Evolutionary conservation across 1,140 invertebrate species (phyloP), one percentile per base, ranked within the genome.

Genomic region (Drosophila repleta): DNA sequence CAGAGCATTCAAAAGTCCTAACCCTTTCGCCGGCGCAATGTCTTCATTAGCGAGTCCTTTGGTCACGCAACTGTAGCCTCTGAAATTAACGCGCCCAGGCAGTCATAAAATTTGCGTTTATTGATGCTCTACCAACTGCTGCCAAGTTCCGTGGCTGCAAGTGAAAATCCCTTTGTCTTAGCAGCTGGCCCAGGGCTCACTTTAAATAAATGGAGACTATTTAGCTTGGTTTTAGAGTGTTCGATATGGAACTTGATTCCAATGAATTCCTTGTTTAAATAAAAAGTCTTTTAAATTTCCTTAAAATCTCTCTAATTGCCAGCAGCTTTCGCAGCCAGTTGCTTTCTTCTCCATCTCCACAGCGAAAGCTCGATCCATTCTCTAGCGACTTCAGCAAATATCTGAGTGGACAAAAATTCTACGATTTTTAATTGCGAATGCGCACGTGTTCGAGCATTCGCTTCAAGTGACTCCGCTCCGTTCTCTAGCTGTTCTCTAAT

Each of bases 91-190:
- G 72, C 39, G 51, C 57, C 62, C 57, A 49, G 41, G 48, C 63
- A 56, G 68, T 81, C 72, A 89, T 88, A 88, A 88, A 88, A 88
- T 83, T 88, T 61, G 83, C 83, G 83, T 88, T 88, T 88, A 88
- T 88, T 88, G 83, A 79, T 79, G 82, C 79, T 76, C 32, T 3
- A 68, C 78, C 83, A 85, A 85, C 68, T 84, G 82, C 62, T 70
- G 24, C 56, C 56, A 46, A 56, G 17, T 13, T 29, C 20, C n/a
- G 10, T n/a, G n/a, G n/a, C 17, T 20, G 51, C 57, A 80, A 80
- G 72, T 62, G 62, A 70, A 74, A 79, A 76, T 75, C 61, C 60
- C 43, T 65, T 61, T 64, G 64, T 62, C 80, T 84, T 84, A 76
- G 60, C 69, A 73, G 62, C 62, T 75, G 58, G 46, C 76, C 71